These are phyloP conservation scores for Nematostella vectensis DNA, from an alignment of 92 coral and sea anemone genomes.

Conservation along the genomic window DNA sequence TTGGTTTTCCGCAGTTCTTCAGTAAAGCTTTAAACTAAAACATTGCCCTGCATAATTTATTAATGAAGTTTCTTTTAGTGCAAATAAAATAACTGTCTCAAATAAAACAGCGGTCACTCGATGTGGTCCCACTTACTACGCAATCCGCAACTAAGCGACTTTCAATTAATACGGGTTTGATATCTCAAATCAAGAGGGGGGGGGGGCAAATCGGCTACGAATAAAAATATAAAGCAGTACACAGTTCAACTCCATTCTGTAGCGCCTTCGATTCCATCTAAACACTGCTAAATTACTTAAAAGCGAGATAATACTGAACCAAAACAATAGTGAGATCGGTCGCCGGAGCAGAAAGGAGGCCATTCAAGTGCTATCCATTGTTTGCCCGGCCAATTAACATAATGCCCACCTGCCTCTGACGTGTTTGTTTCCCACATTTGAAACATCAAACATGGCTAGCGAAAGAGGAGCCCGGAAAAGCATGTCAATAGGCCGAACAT, in stretches of 20 bases:
- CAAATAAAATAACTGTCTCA: neutral
- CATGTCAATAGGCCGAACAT: conserved; percentile 6
- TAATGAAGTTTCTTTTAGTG: neutral
- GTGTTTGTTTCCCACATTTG: conserved; percentile 66
- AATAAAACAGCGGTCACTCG: neutral
- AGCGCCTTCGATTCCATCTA: too few species aligned
- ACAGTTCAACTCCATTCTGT: too few species aligned
- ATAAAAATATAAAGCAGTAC: too few species aligned
- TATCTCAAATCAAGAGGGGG: neutral
- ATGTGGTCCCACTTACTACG: too few species aligned
- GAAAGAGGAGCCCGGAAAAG: conserved; percentile 30
- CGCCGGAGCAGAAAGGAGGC: neutral
- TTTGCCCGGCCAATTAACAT: conserved; percentile 54
- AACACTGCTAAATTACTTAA: neutral
- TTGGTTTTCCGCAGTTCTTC: too few species aligned
- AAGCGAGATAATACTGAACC: neutral
- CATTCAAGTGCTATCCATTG: conserved; percentile 5
- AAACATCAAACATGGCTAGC: conserved; percentile 45
- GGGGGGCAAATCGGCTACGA: too few species aligned
- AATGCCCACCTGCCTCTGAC: conserved; percentile 52
- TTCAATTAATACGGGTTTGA: neutral
- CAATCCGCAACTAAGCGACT: neutral
- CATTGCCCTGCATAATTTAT: neutral
- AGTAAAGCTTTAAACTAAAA: too few species aligned
- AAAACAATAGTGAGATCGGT: neutral